Evolutionary conservation across 53 echinoderm and acorn worm species (phyloP), one percentile per base, ranked within the genome.

Genomic region (Pentamera pediparva): DNA sequence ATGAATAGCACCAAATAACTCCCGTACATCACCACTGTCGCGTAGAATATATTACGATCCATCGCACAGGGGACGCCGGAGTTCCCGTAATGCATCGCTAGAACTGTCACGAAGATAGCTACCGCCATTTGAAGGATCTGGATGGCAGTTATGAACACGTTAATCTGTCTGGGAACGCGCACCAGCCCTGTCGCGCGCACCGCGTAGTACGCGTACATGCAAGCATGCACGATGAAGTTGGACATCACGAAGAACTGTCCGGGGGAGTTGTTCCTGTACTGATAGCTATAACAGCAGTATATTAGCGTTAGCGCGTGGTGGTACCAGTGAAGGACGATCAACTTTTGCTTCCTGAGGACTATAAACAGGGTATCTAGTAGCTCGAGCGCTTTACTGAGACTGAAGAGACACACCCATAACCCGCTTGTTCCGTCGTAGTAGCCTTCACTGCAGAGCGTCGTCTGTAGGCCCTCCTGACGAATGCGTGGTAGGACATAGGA

Each of bases 161-260:
- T 86, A 3, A 82, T 77, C 9, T 57, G 57, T 37, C 34, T 53
- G 19, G 67, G 61, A 5, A 76, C 56, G 11, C 43, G 24, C 18
- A 69, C 37, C 25, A 71, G 30, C 3, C 81, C 81, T 5, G 82
- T 82, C 3, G 86, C 86, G 13, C 86, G 76, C 1, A 82, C 26
- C 12, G 86, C 82, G 39, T 86, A 86, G 64, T 86, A 86, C 15
- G 62, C 41, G 78, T 86, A 86, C 86, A 86, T 86, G 10, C 82
- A 21, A 8, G 78, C 57, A 37, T 86, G 86, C 8, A 86, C 81
- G 61, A 61, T 45, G 54, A 69, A 76, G 63, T 86, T 86, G 65
- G 78, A 77, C 5, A 41, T 18, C 9, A 82, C 63, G 3, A 56
- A 58, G 64, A 89, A 89, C 29, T 87, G 75, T 6, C 93, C 93